Evolutionary conservation across 1,140 invertebrate species (phyloP), one percentile per base, ranked within the genome.

Genomic region (Cecropterus lyciades): DNA sequence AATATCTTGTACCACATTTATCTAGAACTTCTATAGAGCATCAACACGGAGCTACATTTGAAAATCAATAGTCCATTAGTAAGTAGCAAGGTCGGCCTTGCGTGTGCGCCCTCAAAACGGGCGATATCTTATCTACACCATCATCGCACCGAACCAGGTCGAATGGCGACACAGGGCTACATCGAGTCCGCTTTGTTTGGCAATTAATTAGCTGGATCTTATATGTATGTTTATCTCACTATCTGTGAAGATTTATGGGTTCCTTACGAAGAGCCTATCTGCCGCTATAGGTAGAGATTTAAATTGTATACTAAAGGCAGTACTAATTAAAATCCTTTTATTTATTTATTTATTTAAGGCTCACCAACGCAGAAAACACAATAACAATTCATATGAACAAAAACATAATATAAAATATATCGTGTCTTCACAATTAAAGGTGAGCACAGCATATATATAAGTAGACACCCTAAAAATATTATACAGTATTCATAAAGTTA

Each of bases 51-150:
- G 17, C 46, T 48, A 20, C 46, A 24, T 49, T 49, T 17, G 40
- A 49, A 48, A 63, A 68, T 33, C 40, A 46, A 68, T 55, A 55
- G 30, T 42, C 51, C 59, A 63, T 68, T 55, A 67, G 17, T 46
- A 3, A 51, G 62, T 49, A 52, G 57, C 67, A 76, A 76, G 73
- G 73, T 66, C 65, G 46, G 15, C 43, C 30, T 60, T 46, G 64
- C 63, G 59, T 66, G 64, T 52, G 37, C 57, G 70, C 71, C 71
- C 67, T 72, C 49, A 56, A 37, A 67, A 63, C 67, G 43, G 40
- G 42, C 24, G 45, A 55, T 71, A 76, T 76, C 73, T 73, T 76
- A 76, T 76, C 73, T 62, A 11, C 69, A 27, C 40, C 65, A 73
- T 63, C 67, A 48, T 48, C 45, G 64, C 48, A 15, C 45, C 33